These are phyloP conservation scores for Anhinga rufa DNA, from an alignment of 2,113 vertebrate genomes.

Conservation along the genomic window DNA sequence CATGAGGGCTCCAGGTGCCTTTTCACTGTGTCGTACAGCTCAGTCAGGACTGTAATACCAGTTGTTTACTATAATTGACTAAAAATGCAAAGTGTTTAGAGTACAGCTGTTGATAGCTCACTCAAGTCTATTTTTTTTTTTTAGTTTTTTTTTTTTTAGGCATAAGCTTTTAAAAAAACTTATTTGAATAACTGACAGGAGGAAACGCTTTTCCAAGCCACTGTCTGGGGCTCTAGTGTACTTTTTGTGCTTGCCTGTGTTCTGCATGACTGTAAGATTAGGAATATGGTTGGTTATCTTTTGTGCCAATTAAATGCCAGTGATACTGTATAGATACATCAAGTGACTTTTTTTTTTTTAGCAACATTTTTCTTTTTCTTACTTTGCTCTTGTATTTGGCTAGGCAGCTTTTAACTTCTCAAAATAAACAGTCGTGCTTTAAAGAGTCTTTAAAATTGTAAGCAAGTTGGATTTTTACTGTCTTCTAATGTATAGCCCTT, in stretches of 20 bases:
- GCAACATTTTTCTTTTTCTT: neutral
- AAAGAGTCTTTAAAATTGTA: neutral
- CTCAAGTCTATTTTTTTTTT: neutral
- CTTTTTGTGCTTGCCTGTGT: neutral
- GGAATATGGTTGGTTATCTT: neutral
- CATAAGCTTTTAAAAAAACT: neutral
- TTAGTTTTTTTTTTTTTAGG: neutral
- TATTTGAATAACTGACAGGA: neutral
- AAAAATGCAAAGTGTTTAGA: neutral
- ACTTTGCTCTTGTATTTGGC: neutral
- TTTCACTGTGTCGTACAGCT: neutral
- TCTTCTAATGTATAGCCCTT: neutral
- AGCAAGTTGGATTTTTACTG: neutral
- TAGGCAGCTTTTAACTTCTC: neutral
- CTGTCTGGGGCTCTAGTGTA: neutral
- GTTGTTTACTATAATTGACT: neutral
- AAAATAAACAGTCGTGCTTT: neutral
- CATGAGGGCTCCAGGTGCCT: neutral
- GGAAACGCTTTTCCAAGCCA: neutral
- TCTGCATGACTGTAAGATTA: neutral
- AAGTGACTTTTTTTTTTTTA: neutral
- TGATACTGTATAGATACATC: neutral
- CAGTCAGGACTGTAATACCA: neutral
- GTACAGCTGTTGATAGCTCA: neutral
- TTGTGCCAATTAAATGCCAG: neutral